These are phyloP conservation scores for Rhingia campestris DNA, from an alignment of 2,888 invertebrate species.

Conservation along the genomic window DNA sequence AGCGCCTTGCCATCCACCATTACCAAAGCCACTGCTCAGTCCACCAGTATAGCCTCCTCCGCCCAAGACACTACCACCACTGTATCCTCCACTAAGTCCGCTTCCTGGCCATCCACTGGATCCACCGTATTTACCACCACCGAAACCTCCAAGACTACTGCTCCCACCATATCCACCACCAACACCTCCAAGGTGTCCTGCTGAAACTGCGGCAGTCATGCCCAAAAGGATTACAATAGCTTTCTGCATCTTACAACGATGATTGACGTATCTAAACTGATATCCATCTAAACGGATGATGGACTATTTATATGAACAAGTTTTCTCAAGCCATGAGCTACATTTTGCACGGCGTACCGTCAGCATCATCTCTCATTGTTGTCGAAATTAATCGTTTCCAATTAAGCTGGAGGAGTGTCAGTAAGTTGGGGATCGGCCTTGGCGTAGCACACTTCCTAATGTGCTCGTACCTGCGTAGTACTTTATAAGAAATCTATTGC, in stretches of 20 bases:
- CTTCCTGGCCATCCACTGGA: constrained; percentile 9
- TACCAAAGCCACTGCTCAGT: constrained; percentile 75
- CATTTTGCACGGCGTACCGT: neutral
- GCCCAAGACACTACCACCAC: constrained; percentile 46
- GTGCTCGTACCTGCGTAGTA: constrained; percentile 24
- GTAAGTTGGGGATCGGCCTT: constrained; percentile 6
- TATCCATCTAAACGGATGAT: constrained; percentile 1
- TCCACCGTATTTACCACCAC: constrained; percentile 36
- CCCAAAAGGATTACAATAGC: constrained; percentile 65
- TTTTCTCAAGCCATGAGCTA: neutral
- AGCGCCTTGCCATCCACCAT: constrained; percentile 38
- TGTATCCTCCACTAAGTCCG: constrained; percentile 17
- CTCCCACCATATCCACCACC: constrained; percentile 28
- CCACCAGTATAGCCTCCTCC: constrained; percentile 57
- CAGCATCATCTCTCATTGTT: neutral
- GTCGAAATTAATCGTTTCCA: constrained; percentile 4
- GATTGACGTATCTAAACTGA: constrained; percentile 50
- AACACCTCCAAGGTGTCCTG: constrained; percentile 63
- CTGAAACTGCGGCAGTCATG: constrained; percentile 41
- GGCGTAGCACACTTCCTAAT: constrained; percentile 33
- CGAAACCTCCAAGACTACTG: constrained; percentile 8
- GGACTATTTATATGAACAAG: constrained; percentile 45
- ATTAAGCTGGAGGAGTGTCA: neutral
- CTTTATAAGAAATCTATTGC: constrained; percentile 13
- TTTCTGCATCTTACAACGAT: constrained; percentile 62